These are phyloP conservation scores for Limnodromus scolopaceus DNA, from an alignment of 2,797 vertebrate species.

Conservation along the genomic window DNA sequence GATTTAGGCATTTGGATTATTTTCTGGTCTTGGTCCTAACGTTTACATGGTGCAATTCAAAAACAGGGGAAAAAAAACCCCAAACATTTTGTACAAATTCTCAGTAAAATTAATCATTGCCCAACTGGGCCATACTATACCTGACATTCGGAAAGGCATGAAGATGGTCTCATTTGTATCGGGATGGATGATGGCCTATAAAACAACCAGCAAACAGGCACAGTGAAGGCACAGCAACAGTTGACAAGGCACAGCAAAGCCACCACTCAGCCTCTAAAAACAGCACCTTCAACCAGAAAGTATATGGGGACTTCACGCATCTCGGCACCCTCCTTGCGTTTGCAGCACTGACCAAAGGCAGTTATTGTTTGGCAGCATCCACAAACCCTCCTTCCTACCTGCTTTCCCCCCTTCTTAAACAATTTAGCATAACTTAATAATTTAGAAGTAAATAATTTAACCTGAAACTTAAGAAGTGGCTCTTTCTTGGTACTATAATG, in stretches of 20 bases:
- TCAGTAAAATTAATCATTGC: fast-evolving
- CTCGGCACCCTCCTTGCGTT: background rate
- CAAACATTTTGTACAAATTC: fast-evolving
- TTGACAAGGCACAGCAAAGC: background rate
- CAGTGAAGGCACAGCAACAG: background rate
- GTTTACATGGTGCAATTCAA: fast-evolving
- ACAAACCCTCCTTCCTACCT: background rate
- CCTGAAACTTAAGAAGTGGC: fast-evolving
- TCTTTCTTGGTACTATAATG: background rate
- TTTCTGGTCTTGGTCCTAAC: background rate
- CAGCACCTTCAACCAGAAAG: fast-evolving
- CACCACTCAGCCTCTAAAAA: background rate
- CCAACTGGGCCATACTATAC: slow-evolving; percentile 47
- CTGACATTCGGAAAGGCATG: slow-evolving; percentile 98
- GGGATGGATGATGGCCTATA: slow-evolving; percentile 92
- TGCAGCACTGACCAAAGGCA: background rate
- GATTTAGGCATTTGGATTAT: background rate
- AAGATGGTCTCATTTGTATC: slow-evolving; percentile 94
- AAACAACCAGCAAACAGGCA: background rate
- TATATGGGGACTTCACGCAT: fast-evolving
- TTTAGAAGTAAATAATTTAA: background rate
- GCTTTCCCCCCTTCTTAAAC: background rate
- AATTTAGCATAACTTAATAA: fast-evolving
- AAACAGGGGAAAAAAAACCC: fast-evolving
- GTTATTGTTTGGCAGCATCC: background rate